Conservation (phyloP, 2,888 invertebrate species). For the Mythimna lalbum region DNA sequence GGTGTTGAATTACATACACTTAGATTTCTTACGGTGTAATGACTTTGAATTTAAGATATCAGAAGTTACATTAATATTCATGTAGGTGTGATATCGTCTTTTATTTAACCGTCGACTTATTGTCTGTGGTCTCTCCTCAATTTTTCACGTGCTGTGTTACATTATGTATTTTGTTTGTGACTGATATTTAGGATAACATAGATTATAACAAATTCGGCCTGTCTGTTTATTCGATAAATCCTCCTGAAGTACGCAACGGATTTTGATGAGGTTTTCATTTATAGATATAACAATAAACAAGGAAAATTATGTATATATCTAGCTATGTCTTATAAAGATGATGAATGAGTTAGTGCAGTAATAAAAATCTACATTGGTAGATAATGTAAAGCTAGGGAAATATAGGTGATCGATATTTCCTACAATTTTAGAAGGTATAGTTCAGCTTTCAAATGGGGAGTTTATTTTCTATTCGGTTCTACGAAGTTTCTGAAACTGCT, state of each 20-base stretch:
- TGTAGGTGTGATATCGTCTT: constrained; percentile 28
- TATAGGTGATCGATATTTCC: background rate
- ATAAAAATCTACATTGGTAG: too few species aligned
- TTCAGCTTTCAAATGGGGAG: background rate
- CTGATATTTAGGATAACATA: too few species aligned
- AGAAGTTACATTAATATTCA: constrained; percentile 44
- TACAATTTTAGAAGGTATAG: background rate
- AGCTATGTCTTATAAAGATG: too few species aligned
- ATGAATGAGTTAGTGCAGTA: too few species aligned
- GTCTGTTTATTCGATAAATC: background rate
- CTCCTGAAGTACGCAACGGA: too few species aligned
- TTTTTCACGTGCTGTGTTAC: constrained; percentile 12
- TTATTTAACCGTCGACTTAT: constrained; percentile 3
- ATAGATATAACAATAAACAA: too few species aligned
- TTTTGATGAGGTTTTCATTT: too few species aligned
- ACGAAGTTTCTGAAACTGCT: background rate
- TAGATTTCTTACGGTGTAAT: constrained; percentile 45
- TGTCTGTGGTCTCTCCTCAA: background rate
- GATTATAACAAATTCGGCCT: background rate
- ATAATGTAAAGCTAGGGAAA: too few species aligned
- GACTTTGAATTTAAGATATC: constrained; percentile 39
- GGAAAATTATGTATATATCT: too few species aligned
- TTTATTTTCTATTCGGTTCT: constrained; percentile 22
- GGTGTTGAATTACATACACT: constrained; percentile 47
- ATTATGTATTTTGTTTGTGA: background rate